Evolutionary conservation across 2,113 vertebrate genomes (phyloP).

Genomic region (Lipotes vexillifer): DNA sequence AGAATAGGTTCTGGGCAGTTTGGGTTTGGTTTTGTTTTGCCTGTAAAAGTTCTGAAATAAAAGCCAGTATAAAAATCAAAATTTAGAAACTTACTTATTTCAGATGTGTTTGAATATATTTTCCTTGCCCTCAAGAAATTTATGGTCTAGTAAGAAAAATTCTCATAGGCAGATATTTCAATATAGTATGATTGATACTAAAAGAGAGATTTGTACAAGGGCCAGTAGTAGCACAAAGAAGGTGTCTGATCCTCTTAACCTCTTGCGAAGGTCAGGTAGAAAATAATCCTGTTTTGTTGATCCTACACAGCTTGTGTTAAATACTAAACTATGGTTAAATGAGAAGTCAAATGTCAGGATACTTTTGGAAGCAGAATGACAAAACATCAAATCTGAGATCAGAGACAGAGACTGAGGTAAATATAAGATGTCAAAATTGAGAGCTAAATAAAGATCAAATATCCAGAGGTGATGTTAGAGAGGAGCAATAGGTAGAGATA

Average conservation of each 20-base stretch:
- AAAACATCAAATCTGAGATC: neutral
- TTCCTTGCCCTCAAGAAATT: neutral
- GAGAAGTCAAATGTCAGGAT: neutral
- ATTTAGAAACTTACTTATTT: neutral
- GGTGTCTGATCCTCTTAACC: neutral
- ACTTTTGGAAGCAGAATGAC: neutral
- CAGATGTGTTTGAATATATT: neutral
- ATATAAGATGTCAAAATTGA: neutral
- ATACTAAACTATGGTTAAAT: neutral
- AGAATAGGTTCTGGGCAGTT: slow-evolving; percentile 32
- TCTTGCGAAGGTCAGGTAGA: neutral
- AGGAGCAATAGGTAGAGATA: neutral
- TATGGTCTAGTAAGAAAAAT: neutral
- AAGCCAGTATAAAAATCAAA: neutral
- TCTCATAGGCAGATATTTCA: neutral
- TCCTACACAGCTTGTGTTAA: neutral
- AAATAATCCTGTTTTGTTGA: neutral
- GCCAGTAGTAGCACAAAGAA: neutral
- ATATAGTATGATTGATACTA: neutral
- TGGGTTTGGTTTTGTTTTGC: neutral
- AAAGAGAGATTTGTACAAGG: neutral
- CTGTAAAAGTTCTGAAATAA: slow-evolving; percentile 30
- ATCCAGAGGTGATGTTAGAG: neutral
- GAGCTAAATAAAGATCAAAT: neutral
- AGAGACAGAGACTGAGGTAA: neutral